Percentiles rank a stretch among this genome's conserved stretches.
phyloP scores from a whole-genome alignment of 1,140 invertebrate genomes.

The Camponotus floridanus region DNA sequence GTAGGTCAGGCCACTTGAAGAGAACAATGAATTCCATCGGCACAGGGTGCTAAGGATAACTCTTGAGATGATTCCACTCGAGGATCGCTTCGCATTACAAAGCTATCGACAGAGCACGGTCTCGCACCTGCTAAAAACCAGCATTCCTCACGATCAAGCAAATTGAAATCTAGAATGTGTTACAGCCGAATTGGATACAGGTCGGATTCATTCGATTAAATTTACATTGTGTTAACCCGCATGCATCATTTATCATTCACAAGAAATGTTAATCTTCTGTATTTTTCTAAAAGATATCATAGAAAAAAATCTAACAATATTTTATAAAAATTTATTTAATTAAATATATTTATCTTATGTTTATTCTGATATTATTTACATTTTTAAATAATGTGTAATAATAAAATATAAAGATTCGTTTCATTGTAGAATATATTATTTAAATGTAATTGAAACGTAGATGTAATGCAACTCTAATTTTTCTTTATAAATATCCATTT shows the following conservation, averaged over 20 bases:
- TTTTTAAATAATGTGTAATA: not conserved
- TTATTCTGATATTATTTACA: not conserved
- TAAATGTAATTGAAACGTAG: not conserved
- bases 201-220: conserved; percentile 7
- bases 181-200: not conserved
- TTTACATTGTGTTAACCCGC: not conserved
- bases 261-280: not conserved
- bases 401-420: not conserved
- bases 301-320: not conserved
- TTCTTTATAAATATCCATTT: not conserved
- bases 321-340: not conserved
- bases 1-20: conserved; percentile 80
- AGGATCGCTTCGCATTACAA: conserved; percentile 70
- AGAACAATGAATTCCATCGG: conserved; percentile 74
- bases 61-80: conserved; percentile 15
- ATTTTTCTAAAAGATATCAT: not conserved
- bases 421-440: not conserved
- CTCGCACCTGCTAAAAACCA: conserved; percentile 79
- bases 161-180: conserved; percentile 52
- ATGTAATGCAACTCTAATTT: not conserved
- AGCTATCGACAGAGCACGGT: conserved; percentile 74
- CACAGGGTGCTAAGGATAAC: conserved; percentile 49
- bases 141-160: conserved; percentile 52
- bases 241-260: not conserved
- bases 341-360: conserved; percentile 7